Conservation (phyloP, 1,140 invertebrate species). For the Catajapyx aquilonaris region DNA sequence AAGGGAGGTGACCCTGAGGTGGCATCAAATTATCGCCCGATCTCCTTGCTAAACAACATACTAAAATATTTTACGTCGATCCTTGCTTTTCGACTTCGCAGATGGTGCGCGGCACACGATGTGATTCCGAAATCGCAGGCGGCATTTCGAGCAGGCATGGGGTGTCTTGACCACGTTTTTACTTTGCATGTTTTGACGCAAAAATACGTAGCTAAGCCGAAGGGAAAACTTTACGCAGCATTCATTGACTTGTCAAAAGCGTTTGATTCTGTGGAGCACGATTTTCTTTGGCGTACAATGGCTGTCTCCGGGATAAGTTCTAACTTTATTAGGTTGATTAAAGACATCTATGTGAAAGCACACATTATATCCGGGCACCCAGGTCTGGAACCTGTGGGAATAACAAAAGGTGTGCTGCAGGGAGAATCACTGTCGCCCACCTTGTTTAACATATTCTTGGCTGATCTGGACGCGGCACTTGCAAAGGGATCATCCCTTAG, state of each 20-base stretch:
- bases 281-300: slow-evolving; percentile 6
- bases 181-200: slow-evolving; percentile 5
- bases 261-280: slow-evolving; percentile 6
- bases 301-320: slow-evolving; percentile 1
- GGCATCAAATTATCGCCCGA: slow-evolving; percentile 7
- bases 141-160: slow-evolving; percentile 2
- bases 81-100: not conserved
- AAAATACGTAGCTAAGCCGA: not conserved
- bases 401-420: too few species aligned
- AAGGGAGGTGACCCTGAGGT: slow-evolving; percentile 5
- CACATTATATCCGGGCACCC: too few species aligned
- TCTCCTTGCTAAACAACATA: slow-evolving; percentile 5
- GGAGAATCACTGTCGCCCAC: too few species aligned
- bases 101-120: slow-evolving; percentile 4
- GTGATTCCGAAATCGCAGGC: slow-evolving; percentile 6
- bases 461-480: too few species aligned
- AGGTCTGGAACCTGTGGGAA: too few species aligned
- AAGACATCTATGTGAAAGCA: slow-evolving; percentile 5
- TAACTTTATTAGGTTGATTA: slow-evolving; percentile 5
- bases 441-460: too few species aligned
- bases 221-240: slow-evolving; percentile 3
- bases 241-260: slow-evolving; percentile 9
- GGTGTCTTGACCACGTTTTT: slow-evolving; percentile 8
- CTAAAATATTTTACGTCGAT: slow-evolving; percentile 6
- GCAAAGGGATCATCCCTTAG: too few species aligned